A percentile compares a stretch with the other conserved stretches of the same genome.
Evolutionary conservation across 2,888 invertebrate species (phyloP).

Genomic region (Pandemis cinnamomeana): DNA sequence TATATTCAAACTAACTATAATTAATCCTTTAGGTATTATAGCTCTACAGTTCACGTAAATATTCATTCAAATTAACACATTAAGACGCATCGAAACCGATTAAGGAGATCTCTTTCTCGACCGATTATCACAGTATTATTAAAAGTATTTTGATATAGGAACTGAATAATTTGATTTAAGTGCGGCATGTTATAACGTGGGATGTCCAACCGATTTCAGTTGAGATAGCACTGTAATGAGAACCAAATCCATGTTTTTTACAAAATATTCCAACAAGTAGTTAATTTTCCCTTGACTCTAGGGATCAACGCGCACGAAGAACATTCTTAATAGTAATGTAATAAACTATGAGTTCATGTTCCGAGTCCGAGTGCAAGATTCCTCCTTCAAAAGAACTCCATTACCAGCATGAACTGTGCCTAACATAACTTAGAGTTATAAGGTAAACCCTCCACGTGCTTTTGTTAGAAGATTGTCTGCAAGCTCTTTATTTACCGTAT

Average conservation of each 20-base stretch:
- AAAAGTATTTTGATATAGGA: no score
- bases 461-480: constrained; percentile 19
- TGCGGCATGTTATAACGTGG: no score
- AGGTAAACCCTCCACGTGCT: constrained; percentile 5
- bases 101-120: no score
- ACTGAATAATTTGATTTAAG: no score
- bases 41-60: no score
- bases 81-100: no score
- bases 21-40: no score
- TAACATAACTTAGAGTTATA: not conserved
- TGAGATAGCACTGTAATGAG: no score
- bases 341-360: not conserved
- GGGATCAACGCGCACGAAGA: not conserved
- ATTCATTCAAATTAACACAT: no score
- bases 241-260: not conserved
- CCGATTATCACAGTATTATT: no score
- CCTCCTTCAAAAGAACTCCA: not conserved
- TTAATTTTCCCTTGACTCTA: not conserved
- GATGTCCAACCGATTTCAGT: no score
- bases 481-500: constrained; percentile 33
- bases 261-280: not conserved
- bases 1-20: no score
- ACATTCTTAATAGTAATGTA: not conserved
- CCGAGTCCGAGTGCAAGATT: not conserved
- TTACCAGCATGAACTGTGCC: not conserved